Conservation (phyloP, 2,888 invertebrate genomes). For the Drosophila kuntzei region DNA sequence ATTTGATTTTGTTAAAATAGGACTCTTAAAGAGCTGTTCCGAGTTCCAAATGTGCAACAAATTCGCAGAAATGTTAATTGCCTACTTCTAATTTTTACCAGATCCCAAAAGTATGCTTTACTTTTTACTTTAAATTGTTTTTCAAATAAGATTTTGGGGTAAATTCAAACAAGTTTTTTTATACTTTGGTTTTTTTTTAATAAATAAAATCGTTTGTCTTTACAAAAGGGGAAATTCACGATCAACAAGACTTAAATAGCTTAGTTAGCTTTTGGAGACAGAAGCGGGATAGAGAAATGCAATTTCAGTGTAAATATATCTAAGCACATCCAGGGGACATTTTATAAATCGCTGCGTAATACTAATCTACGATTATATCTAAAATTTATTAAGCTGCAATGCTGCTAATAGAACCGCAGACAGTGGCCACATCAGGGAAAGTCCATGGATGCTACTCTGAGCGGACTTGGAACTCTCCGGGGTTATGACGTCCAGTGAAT, state of each 20-base stretch:
- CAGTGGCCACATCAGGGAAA: constrained; percentile 28
- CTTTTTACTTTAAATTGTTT: background rate
- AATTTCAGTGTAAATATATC: constrained; percentile 36
- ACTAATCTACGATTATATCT: constrained; percentile 41
- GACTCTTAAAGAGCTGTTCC: background rate
- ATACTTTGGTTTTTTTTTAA: constrained; percentile 79
- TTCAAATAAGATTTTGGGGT: background rate
- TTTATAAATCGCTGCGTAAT: constrained; percentile 40
- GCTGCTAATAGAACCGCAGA: constrained; percentile 13
- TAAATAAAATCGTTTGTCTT: constrained; percentile 77
- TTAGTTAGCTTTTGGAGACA: constrained; percentile 41
- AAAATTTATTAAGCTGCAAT: constrained; percentile 34
- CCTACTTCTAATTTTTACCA: background rate
- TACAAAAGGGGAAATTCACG: constrained; percentile 68
- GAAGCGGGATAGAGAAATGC: constrained; percentile 40
- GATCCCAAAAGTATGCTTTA: constrained; percentile 4
- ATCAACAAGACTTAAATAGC: constrained; percentile 68
- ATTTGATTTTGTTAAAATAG: background rate
- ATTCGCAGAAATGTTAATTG: background rate
- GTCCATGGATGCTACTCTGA: constrained; percentile 33
- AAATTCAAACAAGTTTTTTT: constrained; percentile 14
- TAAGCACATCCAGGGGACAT: constrained; percentile 34
- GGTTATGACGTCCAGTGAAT: constrained; percentile 66
- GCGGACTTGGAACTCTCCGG: constrained; percentile 77
- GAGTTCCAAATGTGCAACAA: background rate